Evolutionary conservation across 2,797 vertebrate genomes (phyloP).

Genomic region (Galagoides demidoff): DNA sequence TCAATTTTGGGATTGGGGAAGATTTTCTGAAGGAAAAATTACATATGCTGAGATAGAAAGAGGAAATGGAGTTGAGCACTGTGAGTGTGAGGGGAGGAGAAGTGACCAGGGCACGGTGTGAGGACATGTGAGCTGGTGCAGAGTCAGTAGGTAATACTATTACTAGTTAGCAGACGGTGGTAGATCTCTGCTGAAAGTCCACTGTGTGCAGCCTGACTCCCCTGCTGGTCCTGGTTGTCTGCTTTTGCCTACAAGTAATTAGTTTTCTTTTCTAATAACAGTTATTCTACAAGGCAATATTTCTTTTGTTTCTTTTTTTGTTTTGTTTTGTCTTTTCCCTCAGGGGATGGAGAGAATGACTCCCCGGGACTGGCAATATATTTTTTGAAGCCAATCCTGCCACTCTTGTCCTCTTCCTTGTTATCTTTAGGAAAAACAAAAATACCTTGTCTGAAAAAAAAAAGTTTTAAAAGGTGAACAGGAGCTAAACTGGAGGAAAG

Average conservation of each 20-base stretch:
- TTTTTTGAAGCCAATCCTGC: not conserved
- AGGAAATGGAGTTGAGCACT: not conserved
- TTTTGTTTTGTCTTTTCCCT: not conserved
- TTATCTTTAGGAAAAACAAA: not conserved
- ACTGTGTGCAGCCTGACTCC: not conserved
- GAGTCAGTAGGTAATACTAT: not conserved
- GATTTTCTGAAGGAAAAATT: not conserved
- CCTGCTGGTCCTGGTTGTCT: not conserved
- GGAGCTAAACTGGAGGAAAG: not conserved
- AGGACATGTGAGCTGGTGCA: not conserved
- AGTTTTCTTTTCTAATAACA: not conserved
- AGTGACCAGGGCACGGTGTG: not conserved
- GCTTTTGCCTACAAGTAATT: not conserved
- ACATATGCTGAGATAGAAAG: not conserved
- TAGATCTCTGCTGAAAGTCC: not conserved
- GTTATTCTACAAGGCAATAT: not conserved
- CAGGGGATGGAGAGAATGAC: not conserved
- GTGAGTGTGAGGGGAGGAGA: not conserved
- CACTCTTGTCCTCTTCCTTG: not conserved
- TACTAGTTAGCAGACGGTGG: too few species aligned
- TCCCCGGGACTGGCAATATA: not conserved
- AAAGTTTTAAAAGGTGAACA: not conserved
- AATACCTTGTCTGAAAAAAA: not conserved
- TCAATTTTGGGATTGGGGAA: not conserved
- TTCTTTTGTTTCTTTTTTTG: not conserved